Conservation (phyloP, 2,888 invertebrate species). For the Ophion slaviceki region DNA sequence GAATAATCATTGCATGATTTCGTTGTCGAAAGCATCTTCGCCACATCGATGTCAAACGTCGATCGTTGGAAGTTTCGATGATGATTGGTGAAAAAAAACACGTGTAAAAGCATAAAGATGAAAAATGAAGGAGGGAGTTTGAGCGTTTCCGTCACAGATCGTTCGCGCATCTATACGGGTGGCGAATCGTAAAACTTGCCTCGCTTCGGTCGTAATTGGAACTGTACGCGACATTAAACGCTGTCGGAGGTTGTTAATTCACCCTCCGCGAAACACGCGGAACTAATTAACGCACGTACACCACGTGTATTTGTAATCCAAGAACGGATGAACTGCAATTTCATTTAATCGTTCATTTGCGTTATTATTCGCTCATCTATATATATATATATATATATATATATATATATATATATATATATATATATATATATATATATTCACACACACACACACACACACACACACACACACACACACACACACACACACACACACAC, state of each 20-base stretch:
- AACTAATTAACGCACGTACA: constrained; percentile 63
- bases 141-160: constrained; percentile 17
- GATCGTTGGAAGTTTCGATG: too few species aligned
- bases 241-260: constrained; percentile 60
- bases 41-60: too few species aligned
- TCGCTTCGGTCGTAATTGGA: constrained; percentile 10
- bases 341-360: constrained; percentile 19
- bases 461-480: too few species aligned
- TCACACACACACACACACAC: too few species aligned
- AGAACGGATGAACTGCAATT: constrained; percentile 11
- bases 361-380: background rate
- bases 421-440: too few species aligned
- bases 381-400: background rate
- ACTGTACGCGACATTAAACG: constrained; percentile 59
- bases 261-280: constrained; percentile 61
- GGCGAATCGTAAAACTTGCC: constrained; percentile 31
- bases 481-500: too few species aligned
- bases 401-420: too few species aligned
- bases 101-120: too few species aligned
- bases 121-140: background rate
- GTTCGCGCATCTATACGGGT: constrained; percentile 7
- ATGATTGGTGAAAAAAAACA: too few species aligned
- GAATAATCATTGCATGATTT: too few species aligned
- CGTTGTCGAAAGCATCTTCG: too few species aligned
- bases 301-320: constrained; percentile 13